Conservation (phyloP, 2,797 vertebrate genomes). For the Echiichthys vipera region DNA sequence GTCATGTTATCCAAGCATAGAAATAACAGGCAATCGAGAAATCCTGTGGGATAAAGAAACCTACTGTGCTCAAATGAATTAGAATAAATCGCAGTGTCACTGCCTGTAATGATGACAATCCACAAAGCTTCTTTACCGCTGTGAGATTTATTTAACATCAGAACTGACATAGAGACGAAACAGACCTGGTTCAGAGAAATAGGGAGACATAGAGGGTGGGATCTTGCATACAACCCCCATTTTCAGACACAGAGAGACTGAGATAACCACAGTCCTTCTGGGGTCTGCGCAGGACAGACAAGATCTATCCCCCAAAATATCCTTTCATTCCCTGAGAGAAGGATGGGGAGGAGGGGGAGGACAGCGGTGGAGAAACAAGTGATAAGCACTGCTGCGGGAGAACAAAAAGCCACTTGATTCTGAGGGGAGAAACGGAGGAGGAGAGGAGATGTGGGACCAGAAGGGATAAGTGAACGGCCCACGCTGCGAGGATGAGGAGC, state of each 20-base stretch:
- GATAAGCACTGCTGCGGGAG: conserved; percentile 75
- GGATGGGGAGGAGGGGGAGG: conserved; percentile 41
- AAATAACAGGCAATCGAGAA: conserved; percentile 58
- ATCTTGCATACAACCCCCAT: conserved; percentile 17
- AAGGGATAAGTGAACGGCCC: conserved; percentile 55
- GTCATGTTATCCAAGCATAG: conserved; percentile 45
- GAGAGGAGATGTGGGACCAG: conserved; percentile 53
- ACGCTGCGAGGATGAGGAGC: conserved; percentile 58
- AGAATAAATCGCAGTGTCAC: conserved; percentile 46
- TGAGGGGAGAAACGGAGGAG: conserved; percentile 51
- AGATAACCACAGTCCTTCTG: conserved; percentile 46
- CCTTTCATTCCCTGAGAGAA: conserved; percentile 57
- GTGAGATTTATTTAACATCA: conserved; percentile 41
- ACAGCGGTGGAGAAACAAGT: conserved; percentile 68
- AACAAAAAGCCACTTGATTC: conserved; percentile 83
- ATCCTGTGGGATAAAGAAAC: conserved; percentile 52
- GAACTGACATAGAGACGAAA: conserved; percentile 22
- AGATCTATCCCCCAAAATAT: conserved; percentile 61
- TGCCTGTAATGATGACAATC: conserved; percentile 49
- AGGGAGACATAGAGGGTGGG: neutral
- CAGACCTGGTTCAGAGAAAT: conserved; percentile 14
- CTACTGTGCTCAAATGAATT: conserved; percentile 42
- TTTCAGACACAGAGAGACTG: conserved; percentile 32
- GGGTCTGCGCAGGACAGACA: conserved; percentile 45
- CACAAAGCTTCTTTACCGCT: conserved; percentile 32